A percentile compares a stretch with the other conserved stretches of the same genome.
Evolutionary conservation across 2,113 vertebrate genomes (phyloP).

Genomic region (Passer domesticus): DNA sequence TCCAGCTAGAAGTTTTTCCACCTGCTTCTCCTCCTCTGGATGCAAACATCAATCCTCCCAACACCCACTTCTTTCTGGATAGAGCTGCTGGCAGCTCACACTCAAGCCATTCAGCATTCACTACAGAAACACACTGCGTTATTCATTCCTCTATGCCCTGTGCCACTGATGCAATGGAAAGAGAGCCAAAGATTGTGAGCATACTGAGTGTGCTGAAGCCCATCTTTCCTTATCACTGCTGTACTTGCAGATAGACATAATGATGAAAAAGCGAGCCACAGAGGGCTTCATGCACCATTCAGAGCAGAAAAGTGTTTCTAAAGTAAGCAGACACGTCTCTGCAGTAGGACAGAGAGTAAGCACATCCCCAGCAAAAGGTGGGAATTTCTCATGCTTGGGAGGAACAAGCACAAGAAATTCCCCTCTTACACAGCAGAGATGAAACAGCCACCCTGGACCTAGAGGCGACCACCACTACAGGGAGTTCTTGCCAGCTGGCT

Average conservation of each 20-base stretch:
- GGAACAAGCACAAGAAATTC: no score
- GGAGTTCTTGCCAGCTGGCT: neutral
- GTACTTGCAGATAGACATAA: neutral
- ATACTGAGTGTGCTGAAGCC: neutral
- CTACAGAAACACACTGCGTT: neutral
- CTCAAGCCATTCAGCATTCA: constrained; percentile 26
- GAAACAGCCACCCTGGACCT: rapidly evolving
- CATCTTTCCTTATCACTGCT: neutral
- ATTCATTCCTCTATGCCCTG: neutral
- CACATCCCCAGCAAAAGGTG: neutral
- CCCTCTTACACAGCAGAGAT: rapidly evolving
- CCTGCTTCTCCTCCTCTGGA: neutral
- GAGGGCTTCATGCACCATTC: neutral
- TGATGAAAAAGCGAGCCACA: neutral
- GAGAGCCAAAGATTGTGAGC: neutral
- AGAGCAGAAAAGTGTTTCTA: neutral
- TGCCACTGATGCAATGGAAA: neutral
- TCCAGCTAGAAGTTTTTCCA: neutral
- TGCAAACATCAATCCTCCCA: neutral
- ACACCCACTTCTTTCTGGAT: neutral
- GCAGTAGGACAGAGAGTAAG: neutral
- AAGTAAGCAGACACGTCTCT: neutral
- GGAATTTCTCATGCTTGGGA: neutral
- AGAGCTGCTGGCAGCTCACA: neutral
- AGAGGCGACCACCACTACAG: neutral